Conservation (phyloP, 2,888 invertebrate genomes). For the Limulus polyphemus region DNA sequence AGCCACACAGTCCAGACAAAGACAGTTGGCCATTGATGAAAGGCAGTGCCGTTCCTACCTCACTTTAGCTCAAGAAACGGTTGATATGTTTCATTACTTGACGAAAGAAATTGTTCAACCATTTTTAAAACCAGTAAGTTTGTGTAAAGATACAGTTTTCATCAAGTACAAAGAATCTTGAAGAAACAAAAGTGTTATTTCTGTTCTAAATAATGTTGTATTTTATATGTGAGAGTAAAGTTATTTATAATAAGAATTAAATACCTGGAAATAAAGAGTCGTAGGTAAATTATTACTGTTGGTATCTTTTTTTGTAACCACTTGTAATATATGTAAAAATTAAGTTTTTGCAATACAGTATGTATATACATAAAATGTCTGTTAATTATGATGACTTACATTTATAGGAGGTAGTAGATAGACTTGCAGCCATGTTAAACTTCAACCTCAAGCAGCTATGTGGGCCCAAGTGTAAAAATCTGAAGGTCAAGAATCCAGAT, state of each 20-base stretch:
- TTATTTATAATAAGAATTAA: too few species aligned
- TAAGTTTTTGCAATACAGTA: not conserved
- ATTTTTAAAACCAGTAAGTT: constrained; percentile 61
- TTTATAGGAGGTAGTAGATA: constrained; percentile 64
- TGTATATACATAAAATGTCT: not conserved
- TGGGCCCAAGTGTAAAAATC: constrained; percentile 80
- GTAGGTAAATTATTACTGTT: not conserved
- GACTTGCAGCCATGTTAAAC: constrained; percentile 95
- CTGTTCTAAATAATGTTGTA: too few species aligned
- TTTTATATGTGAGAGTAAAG: too few species aligned
- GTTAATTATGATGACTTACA: not conserved
- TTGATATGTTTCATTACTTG: constrained; percentile 95
- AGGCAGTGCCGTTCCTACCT: constrained; percentile 75
- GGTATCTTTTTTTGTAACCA: constrained; percentile 1
- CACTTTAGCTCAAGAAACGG: constrained; percentile 84
- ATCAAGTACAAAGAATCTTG: too few species aligned
- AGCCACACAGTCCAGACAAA: constrained; percentile 57
- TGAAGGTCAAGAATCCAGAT: constrained; percentile 82
- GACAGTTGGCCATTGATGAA: constrained; percentile 71
- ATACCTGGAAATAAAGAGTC: not conserved
- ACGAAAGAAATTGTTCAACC: constrained; percentile 89
- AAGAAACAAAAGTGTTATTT: too few species aligned
- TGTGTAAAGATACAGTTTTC: not conserved
- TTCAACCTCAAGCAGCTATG: constrained; percentile 93
- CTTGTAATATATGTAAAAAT: not conserved